A percentile compares a stretch with the other conserved stretches of the same genome.
Evolutionary conservation across 2,797 vertebrate species (phyloP).

Genomic region (Babyrousa celebensis): DNA sequence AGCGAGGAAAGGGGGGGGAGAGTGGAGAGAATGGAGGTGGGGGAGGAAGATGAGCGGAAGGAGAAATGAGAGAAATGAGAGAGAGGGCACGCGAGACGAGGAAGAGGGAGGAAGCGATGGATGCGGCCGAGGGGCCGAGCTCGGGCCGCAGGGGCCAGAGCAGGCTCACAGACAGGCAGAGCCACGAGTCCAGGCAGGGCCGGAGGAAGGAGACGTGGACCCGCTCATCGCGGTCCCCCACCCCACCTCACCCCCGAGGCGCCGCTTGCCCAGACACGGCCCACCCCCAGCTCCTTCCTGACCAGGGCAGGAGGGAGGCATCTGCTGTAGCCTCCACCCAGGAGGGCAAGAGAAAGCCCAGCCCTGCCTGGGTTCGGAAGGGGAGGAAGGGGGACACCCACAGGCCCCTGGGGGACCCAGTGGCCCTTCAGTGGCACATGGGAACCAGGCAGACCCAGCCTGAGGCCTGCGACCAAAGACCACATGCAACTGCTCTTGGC

Average conservation of each 20-base stretch:
- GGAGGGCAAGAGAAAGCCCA: neutral
- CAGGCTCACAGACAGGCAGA: neutral
- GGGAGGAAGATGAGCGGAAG: neutral
- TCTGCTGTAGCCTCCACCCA: neutral
- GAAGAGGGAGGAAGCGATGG: neutral
- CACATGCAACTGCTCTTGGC: accelerated
- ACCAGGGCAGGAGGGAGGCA: neutral
- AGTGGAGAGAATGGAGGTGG: neutral
- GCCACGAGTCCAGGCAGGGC: no score
- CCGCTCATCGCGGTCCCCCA: neutral
- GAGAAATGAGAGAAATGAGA: neutral
- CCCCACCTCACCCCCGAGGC: neutral
- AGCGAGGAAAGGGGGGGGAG: no score
- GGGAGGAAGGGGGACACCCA: neutral
- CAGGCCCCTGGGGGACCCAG: neutral
- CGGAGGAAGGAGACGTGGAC: neutral
- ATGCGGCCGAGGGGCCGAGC: neutral
- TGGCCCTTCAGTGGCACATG: neutral
- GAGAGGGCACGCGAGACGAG: neutral
- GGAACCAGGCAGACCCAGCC: neutral
- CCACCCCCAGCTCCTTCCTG: neutral
- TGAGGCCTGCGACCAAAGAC: neutral
- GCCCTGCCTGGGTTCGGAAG: neutral
- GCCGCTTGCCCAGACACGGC: neutral
- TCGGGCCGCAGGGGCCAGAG: neutral